These are phyloP conservation scores for Gobius niger DNA, from an alignment of 2,113 vertebrate species.

Conservation along the genomic window DNA sequence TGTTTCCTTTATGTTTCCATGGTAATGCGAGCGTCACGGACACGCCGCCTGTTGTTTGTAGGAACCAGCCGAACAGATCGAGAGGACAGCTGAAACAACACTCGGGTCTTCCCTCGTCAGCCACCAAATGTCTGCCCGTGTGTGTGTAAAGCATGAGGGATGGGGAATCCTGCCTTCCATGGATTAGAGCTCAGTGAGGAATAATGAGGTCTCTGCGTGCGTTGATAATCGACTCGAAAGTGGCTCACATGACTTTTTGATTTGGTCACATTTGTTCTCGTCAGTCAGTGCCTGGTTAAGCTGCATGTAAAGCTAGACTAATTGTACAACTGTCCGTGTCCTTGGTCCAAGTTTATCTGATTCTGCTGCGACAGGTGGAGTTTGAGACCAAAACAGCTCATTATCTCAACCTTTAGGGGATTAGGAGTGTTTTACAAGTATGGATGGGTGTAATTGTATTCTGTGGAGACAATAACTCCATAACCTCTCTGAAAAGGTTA, in stretches of 20 bases:
- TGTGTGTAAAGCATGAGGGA: neutral
- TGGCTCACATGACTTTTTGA: neutral
- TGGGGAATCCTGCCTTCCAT: neutral
- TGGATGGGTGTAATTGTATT: neutral
- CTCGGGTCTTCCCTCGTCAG: neutral
- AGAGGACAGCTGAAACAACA: constrained; percentile 40
- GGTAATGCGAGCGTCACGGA: constrained; percentile 18
- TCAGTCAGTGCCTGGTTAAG: neutral
- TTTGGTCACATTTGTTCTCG: constrained; percentile 6
- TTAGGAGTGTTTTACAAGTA: neutral
- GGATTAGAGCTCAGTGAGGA: constrained; percentile 26
- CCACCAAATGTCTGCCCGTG: neutral
- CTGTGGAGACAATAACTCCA: neutral
- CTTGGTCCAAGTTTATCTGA: constrained; percentile 4
- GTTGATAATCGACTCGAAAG: neutral
- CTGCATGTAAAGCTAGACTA: neutral
- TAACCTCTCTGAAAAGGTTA: no score
- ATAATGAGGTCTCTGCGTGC: neutral
- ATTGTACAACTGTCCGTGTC: constrained; percentile 1
- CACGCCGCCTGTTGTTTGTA: constrained; percentile 24
- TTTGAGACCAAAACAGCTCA: neutral
- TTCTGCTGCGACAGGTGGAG: constrained; percentile 1
- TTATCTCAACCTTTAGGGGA: neutral
- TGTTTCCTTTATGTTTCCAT: neutral
- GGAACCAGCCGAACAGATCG: constrained; percentile 21